Percentiles rank a stretch among this genome's conserved stretches.
These are phyloP conservation scores for Danionella cerebrum DNA, from an alignment of 2,113 vertebrate species.

Conservation along the genomic window DNA sequence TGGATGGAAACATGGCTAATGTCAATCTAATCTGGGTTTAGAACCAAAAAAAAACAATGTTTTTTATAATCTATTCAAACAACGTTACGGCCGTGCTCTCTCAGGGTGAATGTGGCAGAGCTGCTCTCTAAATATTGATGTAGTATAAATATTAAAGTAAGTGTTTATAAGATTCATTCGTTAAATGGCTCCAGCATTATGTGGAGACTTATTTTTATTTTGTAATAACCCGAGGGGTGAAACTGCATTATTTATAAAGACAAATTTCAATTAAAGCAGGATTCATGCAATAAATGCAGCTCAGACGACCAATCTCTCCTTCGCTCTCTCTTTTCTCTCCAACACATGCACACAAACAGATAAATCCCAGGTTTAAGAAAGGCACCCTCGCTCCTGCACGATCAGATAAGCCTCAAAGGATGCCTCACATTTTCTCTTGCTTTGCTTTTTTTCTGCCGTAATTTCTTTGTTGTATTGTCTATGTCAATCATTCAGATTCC, in stretches of 20 bases:
- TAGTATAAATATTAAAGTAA: conserved; percentile 26
- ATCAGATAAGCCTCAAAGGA: conserved; percentile 24
- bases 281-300: conserved; percentile 8
- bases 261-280: conserved; percentile 12
- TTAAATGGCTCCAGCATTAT: background rate
- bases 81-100: background rate
- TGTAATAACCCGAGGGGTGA: conserved; percentile 4
- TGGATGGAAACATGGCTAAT: no score
- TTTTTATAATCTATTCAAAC: no score
- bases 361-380: conserved; percentile 6
- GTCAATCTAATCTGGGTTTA: no score
- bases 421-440: background rate
- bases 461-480: conserved; percentile 28
- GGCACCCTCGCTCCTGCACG: conserved; percentile 1
- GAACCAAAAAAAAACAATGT: no score
- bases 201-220: conserved; percentile 15
- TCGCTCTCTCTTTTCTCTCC: conserved; percentile 1
- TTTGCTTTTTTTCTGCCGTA: background rate
- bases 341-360: conserved; percentile 1
- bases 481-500: conserved; percentile 45
- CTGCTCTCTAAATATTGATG: conserved; percentile 21
- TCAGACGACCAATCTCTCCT: background rate
- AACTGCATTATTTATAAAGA: conserved; percentile 27
- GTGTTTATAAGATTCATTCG: conserved; percentile 9
- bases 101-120: background rate